Evolutionary conservation across 2,888 invertebrate genomes (phyloP).

Genomic region (Meteorus colon): DNA sequence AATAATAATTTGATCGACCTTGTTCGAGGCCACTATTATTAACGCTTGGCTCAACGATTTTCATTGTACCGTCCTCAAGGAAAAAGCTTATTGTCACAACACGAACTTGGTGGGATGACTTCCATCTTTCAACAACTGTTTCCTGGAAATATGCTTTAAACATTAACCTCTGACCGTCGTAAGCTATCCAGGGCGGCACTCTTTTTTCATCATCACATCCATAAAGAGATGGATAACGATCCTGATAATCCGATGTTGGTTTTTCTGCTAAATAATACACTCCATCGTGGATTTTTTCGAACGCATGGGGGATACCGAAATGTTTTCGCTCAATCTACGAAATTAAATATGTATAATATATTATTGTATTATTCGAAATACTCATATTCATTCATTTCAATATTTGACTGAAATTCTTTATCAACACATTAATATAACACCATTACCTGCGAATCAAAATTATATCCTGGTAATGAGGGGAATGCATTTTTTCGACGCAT

Average conservation of each 20-base stretch:
- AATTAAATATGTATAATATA: neutral
- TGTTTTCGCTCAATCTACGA: constrained; percentile 78
- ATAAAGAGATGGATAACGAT: constrained; percentile 81
- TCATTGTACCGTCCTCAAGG: constrained; percentile 93
- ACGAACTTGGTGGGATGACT: constrained; percentile 81
- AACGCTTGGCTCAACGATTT: constrained; percentile 87
- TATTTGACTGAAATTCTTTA: too few relatives aligned
- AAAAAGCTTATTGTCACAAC: constrained; percentile 90
- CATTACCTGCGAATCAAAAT: constrained; percentile 80
- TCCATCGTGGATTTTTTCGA: constrained; percentile 77
- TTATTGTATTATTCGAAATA: neutral
- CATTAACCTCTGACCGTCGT: constrained; percentile 87
- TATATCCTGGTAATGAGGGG: constrained; percentile 84
- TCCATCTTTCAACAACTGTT: constrained; percentile 82
- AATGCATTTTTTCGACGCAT: constrained; percentile 80
- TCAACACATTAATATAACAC: too few relatives aligned
- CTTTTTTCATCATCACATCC: constrained; percentile 84
- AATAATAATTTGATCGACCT: constrained; percentile 75
- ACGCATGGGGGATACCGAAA: constrained; percentile 78
- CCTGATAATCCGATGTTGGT: constrained; percentile 77
- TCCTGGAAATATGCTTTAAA: constrained; percentile 89
- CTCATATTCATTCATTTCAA: too few relatives aligned
- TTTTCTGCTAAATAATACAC: constrained; percentile 79
- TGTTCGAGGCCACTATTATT: constrained; percentile 90
- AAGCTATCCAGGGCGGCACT: constrained; percentile 89